Base-by-base conservation (phyloP, 1,140 invertebrate genomes). In the Tyrophagus putrescentiae region DNA sequence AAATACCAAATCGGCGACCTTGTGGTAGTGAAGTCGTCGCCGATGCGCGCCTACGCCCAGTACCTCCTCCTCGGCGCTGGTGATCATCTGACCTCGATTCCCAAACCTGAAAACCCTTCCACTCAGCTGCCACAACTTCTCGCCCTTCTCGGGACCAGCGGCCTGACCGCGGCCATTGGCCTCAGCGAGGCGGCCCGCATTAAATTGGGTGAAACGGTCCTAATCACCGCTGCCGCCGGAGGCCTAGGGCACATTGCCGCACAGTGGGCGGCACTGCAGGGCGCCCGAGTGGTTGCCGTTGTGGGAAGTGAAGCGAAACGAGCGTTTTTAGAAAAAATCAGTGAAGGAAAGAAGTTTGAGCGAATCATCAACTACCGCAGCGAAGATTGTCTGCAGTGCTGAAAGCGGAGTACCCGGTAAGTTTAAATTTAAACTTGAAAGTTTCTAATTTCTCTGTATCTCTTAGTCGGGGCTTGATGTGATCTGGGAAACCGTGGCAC, bases 401-500 rank as follows among this genome's bases (percentile, higher is more conserved):
- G 25, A 65, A 68, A 13, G 65, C 71, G 1, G 71, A 73, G 45
- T 73, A 73, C 65, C 69, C 66, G 52, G 70, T 67, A 44, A 70
- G 71, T 64, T 66, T 65, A 44, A 31, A 72, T 52, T 58, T 13
- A 39, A 9, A 33, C 23, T 57, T 57, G 29, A 45, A 11, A 23
- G 4, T 52, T 23, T 33, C 31, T 4, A n/a, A 57, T 21, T 57
- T 7, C 7, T 48, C 31, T 23, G 23, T 52, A 7, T 57, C 9
- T 36, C 28, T n/a, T 62, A 73, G 72, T 67, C 67, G 58, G 72
- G 72, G 11, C 62, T 74, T 3, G 70, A 74, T 68, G 70, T 73
- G 32, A 66, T 73, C 4, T 74, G 72, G 65, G 72, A 74, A 64
- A 68, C 72, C 25, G 60, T 74, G 73, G 72, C 23, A 71, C 70